phyloP scores from a whole-genome alignment of 2,797 vertebrate species.

The Rhadinocentrus ornatus region DNA sequence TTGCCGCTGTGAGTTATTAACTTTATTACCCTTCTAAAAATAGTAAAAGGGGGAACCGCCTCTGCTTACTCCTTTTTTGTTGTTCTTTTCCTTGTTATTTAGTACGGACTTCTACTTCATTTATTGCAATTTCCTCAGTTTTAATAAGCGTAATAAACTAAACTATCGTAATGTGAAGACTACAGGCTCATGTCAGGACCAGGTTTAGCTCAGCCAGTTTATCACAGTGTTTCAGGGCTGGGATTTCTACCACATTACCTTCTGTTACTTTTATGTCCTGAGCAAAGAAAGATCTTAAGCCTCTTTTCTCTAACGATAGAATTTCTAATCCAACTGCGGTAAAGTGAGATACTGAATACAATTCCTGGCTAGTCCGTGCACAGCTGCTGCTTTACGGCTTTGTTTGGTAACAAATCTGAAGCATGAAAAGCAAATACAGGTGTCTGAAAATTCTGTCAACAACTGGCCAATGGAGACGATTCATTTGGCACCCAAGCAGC shows the following conservation, averaged over 20 bases:
- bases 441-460: too few relatives aligned
- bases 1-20: too few relatives aligned
- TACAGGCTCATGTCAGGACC: not conserved
- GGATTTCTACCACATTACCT: slow-evolving; percentile 15
- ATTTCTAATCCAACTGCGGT: not conserved
- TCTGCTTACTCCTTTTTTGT: too few relatives aligned
- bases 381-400: not conserved
- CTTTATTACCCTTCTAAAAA: too few relatives aligned
- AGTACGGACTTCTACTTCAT: too few relatives aligned
- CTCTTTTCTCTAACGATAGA: not conserved
- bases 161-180: not conserved
- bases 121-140: too few relatives aligned
- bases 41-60: too few relatives aligned
- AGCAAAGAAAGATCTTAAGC: slow-evolving; percentile 18
- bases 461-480: not conserved
- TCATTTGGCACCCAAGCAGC: not conserved
- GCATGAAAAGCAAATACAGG: too few relatives aligned
- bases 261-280: slow-evolving; percentile 3
- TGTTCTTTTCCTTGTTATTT: too few relatives aligned
- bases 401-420: not conserved
- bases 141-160: too few relatives aligned
- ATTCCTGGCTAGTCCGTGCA: too few relatives aligned
- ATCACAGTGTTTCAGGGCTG: slow-evolving; percentile 14
- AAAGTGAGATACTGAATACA: not conserved
- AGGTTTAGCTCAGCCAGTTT: not conserved